Base-by-base conservation (phyloP, 1,140 invertebrate species). In the Drosophila bocqueti region DNA sequence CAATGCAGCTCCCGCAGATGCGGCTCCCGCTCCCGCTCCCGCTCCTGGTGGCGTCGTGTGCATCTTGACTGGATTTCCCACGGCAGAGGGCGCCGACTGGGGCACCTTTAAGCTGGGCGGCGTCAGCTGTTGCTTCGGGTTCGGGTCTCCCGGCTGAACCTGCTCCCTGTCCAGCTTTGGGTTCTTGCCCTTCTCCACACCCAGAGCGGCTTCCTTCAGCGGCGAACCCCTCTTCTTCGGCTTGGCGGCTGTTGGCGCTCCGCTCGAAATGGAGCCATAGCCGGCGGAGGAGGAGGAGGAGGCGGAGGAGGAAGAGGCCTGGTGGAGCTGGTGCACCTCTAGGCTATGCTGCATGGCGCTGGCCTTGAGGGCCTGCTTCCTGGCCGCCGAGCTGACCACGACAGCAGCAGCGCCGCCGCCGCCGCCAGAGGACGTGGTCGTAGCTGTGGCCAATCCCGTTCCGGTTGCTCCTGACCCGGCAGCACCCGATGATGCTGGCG, bases 161-260 rank as follows among this genome's bases (percentile, higher is more conserved):
- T 59, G 60, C 4, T 82, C 76, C 18, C 74, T 59, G 3, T 87
- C 85, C 58, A 72, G 10, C 46, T 89, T 90, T 0, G 24, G 46
- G 9, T 66, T 15, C 47, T 90, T 90, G 9, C 57, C 4, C 45
- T 90, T 90, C 0, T 89, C 85, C 31, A 67, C 40, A 3, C 66
- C 47, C 26, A 81, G 18, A 0, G 75, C 62, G 0, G 91, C 42
- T 26, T 93, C 92, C 18, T 93, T 93, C 4, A 91, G 31, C 4
- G 92, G 92, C 0, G 92, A 93, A n/a, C 86, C 91, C 13, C 91
- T 79, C 52, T 90, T 91, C 45, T 93, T 93, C 2, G 59, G 49
- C 52, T 86, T 90, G 38, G 59, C 38, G 3, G 60, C 11, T 8
- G 50, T 18, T 5, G 47, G 3, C 0, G 49, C 49, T 21, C 34